phyloP scores from a whole-genome alignment of 2,113 vertebrate species.

The Mesocricetus auratus region DNA sequence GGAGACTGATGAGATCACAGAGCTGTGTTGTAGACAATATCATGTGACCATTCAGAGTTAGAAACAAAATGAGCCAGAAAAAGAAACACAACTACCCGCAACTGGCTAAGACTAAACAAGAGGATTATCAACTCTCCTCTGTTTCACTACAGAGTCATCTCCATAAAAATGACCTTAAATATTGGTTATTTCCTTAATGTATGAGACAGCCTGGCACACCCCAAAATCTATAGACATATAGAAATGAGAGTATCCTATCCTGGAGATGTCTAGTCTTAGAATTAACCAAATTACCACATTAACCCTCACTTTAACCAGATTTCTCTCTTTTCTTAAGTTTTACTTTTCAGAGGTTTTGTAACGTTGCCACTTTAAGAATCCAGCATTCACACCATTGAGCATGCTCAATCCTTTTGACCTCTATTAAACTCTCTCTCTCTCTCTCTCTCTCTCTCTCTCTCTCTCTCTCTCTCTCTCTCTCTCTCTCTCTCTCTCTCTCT shows the following conservation, averaged over 20 bases:
- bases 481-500: too few relatives aligned
- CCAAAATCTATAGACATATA: not conserved
- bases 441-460: not conserved
- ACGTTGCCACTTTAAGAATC: not conserved
- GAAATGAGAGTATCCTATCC: not conserved
- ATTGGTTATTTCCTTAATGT: not conserved
- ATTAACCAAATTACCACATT: too few relatives aligned
- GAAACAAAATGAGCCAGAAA: not conserved
- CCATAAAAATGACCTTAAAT: not conserved
- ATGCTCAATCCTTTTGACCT: not conserved
- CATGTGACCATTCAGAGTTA: not conserved
- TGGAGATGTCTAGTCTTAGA: not conserved
- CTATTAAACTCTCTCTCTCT: not conserved
- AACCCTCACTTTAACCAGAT: not conserved
- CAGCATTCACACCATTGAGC: not conserved
- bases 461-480: not conserved
- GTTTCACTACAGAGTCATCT: not conserved
- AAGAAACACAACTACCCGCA: not conserved
- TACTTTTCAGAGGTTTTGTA: not conserved
- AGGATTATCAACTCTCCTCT: too few relatives aligned
- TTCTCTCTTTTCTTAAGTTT: not conserved
- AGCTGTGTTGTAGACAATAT: not conserved
- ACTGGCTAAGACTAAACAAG: not conserved
- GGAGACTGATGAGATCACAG: not conserved
- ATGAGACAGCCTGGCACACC: not conserved